A percentile compares a stretch with the other conserved stretches of the same genome.
phyloP scores from a whole-genome alignment of 2,113 vertebrate species.

The Sinocyclocheilus grahami region DNA sequence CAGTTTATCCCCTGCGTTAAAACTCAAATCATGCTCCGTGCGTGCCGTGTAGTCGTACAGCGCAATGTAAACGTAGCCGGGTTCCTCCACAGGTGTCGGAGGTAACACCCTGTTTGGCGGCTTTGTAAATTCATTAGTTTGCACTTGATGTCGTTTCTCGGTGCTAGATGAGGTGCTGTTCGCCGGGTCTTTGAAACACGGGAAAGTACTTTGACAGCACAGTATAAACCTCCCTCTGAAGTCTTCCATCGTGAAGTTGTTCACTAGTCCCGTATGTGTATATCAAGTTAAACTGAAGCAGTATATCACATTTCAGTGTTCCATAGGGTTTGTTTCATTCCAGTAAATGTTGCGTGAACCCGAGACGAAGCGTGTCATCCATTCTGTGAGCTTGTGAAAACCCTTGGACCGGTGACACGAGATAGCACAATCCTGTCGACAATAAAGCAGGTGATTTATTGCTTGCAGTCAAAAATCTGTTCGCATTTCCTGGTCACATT shows the following conservation, averaged over 20 bases:
- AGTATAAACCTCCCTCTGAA: constrained; percentile 26
- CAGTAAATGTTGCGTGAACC: neutral
- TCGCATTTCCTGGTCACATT: constrained; percentile 39
- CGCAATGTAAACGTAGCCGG: constrained; percentile 61
- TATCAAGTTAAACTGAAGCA: neutral
- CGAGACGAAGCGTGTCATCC: neutral
- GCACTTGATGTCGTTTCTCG: neutral
- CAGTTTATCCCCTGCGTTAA: constrained; percentile 81
- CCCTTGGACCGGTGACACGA: neutral
- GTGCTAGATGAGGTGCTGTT: accelerated
- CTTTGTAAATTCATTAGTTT: neutral
- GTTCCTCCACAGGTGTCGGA: neutral
- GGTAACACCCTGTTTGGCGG: neutral
- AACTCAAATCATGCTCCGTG: constrained; percentile 88
- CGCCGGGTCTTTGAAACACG: constrained; percentile 42
- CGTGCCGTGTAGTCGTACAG: constrained; percentile 88
- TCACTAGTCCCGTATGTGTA: neutral
- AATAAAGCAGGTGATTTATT: constrained; percentile 2
- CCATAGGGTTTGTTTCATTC: neutral
- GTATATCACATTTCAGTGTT: neutral
- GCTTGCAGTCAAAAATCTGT: neutral
- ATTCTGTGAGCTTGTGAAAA: neutral
- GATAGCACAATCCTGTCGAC: neutral
- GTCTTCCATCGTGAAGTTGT: constrained; percentile 39
- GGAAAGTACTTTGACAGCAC: constrained; percentile 57